Evolutionary conservation across 2,797 vertebrate genomes (phyloP).

Genomic region (Bucorvus abyssinicus): DNA sequence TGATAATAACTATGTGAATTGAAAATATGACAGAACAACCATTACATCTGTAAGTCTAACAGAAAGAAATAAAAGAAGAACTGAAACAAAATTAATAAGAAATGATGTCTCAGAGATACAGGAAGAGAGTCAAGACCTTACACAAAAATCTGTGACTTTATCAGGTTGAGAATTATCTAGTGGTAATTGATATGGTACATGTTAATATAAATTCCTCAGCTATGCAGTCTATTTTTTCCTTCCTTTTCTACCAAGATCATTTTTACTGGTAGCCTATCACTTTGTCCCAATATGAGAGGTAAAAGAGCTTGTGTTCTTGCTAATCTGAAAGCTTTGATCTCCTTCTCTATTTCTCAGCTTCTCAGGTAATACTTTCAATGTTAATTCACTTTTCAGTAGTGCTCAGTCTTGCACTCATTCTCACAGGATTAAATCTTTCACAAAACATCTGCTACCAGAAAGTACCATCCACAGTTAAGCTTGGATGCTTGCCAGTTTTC

Average conservation of each 20-base stretch:
- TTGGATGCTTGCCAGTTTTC: neutral
- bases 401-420: neutral
- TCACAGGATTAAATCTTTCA: neutral
- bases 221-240: neutral
- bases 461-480: neutral
- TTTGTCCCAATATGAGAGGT: neutral
- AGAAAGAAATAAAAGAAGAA: neutral
- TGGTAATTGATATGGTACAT: neutral
- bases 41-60: neutral
- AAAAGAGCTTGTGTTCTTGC: neutral
- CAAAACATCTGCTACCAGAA: conserved; percentile 26
- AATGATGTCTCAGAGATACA: neutral
- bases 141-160: neutral
- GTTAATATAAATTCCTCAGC: neutral
- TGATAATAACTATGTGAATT: neutral
- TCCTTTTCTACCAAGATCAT: neutral
- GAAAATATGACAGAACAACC: neutral
- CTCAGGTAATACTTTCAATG: neutral
- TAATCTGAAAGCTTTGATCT: neutral
- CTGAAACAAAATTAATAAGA: neutral
- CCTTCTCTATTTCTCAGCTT: neutral
- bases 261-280: neutral
- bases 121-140: neutral
- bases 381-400: neutral
- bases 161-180: neutral